phyloP scores from a whole-genome alignment of 2,888 invertebrate genomes.

The Drosophila tripunctata region DNA sequence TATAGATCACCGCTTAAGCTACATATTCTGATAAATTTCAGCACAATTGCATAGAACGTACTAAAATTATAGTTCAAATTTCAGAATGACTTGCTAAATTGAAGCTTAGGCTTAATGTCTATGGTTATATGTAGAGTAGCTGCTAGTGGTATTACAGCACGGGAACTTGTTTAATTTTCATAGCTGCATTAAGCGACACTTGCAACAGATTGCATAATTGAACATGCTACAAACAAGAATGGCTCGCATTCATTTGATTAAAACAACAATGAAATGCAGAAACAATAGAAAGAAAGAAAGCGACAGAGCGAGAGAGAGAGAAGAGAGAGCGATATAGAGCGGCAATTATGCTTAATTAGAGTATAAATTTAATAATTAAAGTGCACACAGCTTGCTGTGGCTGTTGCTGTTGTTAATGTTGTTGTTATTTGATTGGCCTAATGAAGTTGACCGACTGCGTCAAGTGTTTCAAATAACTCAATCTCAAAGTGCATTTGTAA shows the following conservation, averaged over 20 bases:
- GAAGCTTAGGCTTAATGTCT: too few relatives aligned
- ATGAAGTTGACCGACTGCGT: conserved; percentile 66
- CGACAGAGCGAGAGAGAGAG: neutral
- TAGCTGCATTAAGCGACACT: conserved; percentile 34
- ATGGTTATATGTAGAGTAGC: too few relatives aligned
- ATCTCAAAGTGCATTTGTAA: conserved; percentile 7
- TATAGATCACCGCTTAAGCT: neutral
- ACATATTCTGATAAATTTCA: neutral
- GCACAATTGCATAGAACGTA: neutral
- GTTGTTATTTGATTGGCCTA: conserved; percentile 56
- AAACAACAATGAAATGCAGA: conserved; percentile 24
- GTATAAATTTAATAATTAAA: conserved; percentile 62
- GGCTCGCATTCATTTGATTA: conserved; percentile 55
- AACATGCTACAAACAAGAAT: conserved; percentile 22
- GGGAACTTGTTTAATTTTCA: conserved; percentile 20
- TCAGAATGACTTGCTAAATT: too few relatives aligned
- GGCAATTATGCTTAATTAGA: conserved; percentile 61
- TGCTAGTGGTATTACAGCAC: neutral
- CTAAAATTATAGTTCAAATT: too few relatives aligned
- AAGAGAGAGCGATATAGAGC: neutral
- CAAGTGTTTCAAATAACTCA: conserved; percentile 15
- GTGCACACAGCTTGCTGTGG: conserved; percentile 35
- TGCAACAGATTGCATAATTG: conserved; percentile 55
- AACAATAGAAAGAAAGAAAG: neutral
- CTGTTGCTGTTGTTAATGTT: too few relatives aligned